phyloP scores from a whole-genome alignment of 1,140 invertebrate species.

The Palaemon carinicauda region DNA sequence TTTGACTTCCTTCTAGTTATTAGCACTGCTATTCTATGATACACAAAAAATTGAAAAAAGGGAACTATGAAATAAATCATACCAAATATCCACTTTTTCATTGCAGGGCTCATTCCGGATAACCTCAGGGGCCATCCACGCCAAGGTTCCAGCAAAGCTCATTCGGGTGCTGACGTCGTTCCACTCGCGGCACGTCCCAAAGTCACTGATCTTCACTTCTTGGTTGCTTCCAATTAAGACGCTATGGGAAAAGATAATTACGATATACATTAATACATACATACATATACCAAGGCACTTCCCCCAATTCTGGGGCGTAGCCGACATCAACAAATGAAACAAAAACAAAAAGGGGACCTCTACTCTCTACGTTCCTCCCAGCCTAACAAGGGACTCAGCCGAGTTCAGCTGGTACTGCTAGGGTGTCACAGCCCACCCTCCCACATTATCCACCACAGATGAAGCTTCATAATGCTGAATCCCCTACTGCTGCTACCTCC shows the following conservation, averaged over 20 bases:
- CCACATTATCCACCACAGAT: too few species aligned
- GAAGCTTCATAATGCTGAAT: too few species aligned
- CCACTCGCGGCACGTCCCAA: conserved; percentile 94
- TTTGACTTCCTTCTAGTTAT: neutral
- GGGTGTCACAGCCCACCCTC: too few species aligned
- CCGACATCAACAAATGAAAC: too few species aligned
- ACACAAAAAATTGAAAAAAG: neutral
- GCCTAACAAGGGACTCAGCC: too few species aligned
- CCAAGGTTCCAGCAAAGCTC: conserved; percentile 96
- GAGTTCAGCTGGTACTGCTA: too few species aligned
- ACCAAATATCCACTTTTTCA: conserved; percentile 96
- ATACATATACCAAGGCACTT: too few species aligned
- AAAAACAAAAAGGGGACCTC: too few species aligned
- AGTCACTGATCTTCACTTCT: conserved; percentile 96
- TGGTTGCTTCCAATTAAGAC: conserved; percentile 91
- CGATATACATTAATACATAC: too few species aligned
- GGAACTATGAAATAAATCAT: neutral
- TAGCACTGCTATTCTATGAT: neutral
- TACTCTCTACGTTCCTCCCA: too few species aligned
- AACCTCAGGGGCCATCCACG: conserved; percentile 99
- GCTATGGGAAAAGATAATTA: conserved; percentile 70
- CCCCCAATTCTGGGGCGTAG: too few species aligned
- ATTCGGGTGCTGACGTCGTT: conserved; percentile 95
- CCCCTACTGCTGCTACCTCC: too few species aligned
- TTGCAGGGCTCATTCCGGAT: conserved; percentile 96